Evolutionary conservation across 2,888 invertebrate genomes (phyloP).

Genomic region (Lottia gigantea): DNA sequence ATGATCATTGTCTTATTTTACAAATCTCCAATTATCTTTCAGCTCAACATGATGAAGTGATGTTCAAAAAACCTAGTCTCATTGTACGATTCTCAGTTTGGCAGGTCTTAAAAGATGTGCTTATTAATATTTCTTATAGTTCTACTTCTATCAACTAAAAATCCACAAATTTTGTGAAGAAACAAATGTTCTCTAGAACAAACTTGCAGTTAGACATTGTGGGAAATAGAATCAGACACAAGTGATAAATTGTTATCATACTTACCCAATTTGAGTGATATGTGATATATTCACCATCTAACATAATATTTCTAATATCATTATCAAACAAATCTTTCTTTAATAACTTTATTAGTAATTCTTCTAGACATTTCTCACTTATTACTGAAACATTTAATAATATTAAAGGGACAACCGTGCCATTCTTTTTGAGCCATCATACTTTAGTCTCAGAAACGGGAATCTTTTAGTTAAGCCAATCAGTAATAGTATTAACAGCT

Average conservation of each 20-base stretch:
- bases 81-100: neutral
- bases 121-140: too few relatives aligned
- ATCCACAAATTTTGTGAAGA: too few relatives aligned
- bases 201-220: neutral
- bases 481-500: too few relatives aligned
- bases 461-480: too few relatives aligned
- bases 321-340: neutral
- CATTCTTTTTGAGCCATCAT: too few relatives aligned
- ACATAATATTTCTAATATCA: neutral
- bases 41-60: neutral
- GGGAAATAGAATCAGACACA: neutral
- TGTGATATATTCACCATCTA: neutral
- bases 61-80: conserved; percentile 2
- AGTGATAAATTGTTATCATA: neutral
- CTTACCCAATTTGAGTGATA: neutral
- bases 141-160: too few relatives aligned
- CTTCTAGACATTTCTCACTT: too few relatives aligned
- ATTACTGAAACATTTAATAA: too few relatives aligned
- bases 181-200: too few relatives aligned
- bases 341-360: neutral
- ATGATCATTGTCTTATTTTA: too few relatives aligned
- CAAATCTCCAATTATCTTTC: neutral
- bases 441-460: too few relatives aligned
- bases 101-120: neutral
- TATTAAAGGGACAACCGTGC: too few relatives aligned